phyloP scores from a whole-genome alignment of 2,888 invertebrate genomes.

The Junonia oenone region DNA sequence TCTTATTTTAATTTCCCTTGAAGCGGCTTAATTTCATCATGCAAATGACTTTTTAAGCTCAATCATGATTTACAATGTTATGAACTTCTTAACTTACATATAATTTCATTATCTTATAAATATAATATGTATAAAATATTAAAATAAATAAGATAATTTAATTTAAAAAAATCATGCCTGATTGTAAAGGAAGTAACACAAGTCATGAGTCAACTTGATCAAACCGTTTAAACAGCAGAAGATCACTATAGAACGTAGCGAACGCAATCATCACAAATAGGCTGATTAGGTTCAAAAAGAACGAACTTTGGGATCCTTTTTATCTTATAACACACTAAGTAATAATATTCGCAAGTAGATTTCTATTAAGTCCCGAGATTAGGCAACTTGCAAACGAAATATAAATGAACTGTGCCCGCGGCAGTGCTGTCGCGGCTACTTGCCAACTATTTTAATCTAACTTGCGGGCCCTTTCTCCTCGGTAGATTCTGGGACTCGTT shows the following conservation, averaged over 20 bases:
- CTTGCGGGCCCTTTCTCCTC: constrained; percentile 44
- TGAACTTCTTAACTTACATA: not conserved
- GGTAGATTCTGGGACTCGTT: constrained; percentile 54
- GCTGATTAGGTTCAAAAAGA: too few species aligned
- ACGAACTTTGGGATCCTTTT: too few species aligned
- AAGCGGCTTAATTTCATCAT: constrained; percentile 1
- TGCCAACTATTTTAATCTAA: constrained; percentile 68
- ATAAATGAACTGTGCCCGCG: constrained; percentile 1
- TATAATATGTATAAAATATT: not conserved
- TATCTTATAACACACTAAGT: too few species aligned
- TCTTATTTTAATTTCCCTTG: constrained; percentile 3
- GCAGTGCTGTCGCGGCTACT: constrained; percentile 32
- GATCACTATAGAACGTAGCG: too few species aligned
- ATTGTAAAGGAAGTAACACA: too few species aligned
- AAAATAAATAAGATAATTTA: too few species aligned
- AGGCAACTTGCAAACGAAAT: not conserved
- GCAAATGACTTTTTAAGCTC: not conserved
- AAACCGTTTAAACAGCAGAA: too few species aligned
- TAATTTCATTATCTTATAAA: not conserved
- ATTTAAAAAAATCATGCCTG: too few species aligned
- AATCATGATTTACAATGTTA: not conserved
- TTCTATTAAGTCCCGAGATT: not conserved
- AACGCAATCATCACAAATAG: too few species aligned
- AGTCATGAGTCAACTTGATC: too few species aligned
- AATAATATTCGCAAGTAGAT: not conserved